A percentile compares a stretch with the other conserved stretches of the same genome.
Conservation (phyloP, 1,140 invertebrate species). For the Apis dorsata region DNA sequence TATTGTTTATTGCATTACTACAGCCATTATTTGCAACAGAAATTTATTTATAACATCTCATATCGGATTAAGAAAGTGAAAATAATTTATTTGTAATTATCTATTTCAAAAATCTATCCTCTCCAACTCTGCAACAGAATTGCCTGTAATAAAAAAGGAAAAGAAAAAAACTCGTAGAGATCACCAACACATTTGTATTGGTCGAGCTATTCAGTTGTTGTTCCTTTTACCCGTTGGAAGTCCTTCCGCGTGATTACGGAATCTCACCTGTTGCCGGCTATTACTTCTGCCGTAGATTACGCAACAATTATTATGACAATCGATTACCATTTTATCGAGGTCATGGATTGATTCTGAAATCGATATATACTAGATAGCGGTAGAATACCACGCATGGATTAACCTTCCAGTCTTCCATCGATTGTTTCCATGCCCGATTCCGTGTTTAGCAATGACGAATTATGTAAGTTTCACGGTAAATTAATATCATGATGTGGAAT, state of each 20-base stretch:
- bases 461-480: not conserved
- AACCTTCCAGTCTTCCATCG: not conserved
- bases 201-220: slow-evolving; percentile 11
- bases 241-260: slow-evolving; percentile 40
- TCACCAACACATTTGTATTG: not conserved
- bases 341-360: slow-evolving; percentile 14
- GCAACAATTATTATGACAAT: slow-evolving; percentile 48
- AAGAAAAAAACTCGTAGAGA: not conserved
- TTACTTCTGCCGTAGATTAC: slow-evolving; percentile 40
- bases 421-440: not conserved
- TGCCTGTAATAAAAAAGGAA: not conserved
- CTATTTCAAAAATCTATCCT: too few species aligned
- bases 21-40: too few species aligned
- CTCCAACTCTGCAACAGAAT: too few species aligned
- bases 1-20: too few species aligned
- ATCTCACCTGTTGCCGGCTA: slow-evolving; percentile 42
- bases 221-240: not conserved
- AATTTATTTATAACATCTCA: too few species aligned
- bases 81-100: too few species aligned
- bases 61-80: too few species aligned
- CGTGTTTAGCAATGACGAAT: not conserved
- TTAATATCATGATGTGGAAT: too few species aligned
- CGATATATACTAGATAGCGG: not conserved
- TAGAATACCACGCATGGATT: not conserved
- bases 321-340: slow-evolving; percentile 45